Conservation (phyloP, 2,797 vertebrate genomes). For the Notoglanidium macrostoma region DNA sequence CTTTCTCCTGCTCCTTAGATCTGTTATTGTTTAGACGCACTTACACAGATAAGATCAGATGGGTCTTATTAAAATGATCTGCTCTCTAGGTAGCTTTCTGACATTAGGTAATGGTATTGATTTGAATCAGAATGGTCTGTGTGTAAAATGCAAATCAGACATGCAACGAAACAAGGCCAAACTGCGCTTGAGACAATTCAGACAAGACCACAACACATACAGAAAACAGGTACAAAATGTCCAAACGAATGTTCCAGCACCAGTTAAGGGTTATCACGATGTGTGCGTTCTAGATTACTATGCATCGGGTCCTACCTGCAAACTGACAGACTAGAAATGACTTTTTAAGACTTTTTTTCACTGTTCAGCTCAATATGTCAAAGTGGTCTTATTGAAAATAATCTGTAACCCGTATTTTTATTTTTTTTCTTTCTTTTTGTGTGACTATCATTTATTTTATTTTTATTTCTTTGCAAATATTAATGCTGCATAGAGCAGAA, state of each 20-base stretch:
- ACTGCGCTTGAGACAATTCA: slow-evolving; percentile 45
- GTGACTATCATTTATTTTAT: slow-evolving; percentile 61
- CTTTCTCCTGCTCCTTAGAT: slow-evolving; percentile 42
- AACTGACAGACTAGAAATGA: slow-evolving; percentile 53
- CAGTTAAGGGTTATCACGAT: slow-evolving; percentile 22
- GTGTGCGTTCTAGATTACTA: slow-evolving; percentile 75
- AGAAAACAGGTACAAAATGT: neutral
- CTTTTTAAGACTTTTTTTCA: slow-evolving; percentile 55
- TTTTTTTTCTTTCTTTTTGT: slow-evolving; percentile 61
- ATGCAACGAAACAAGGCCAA: slow-evolving; percentile 27
- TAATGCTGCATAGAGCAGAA: slow-evolving; percentile 68
- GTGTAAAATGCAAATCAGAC: neutral
- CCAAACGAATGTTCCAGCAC: slow-evolving; percentile 8
- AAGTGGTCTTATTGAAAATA: slow-evolving; percentile 80
- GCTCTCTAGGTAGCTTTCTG: slow-evolving; percentile 15
- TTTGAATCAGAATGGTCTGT: slow-evolving; percentile 10
- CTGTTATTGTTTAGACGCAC: slow-evolving; percentile 36
- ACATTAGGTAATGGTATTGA: neutral
- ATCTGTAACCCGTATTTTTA: slow-evolving; percentile 74
- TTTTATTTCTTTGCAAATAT: slow-evolving; percentile 75
- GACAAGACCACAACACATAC: slow-evolving; percentile 14
- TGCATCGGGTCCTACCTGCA: slow-evolving; percentile 79
- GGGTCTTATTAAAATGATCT: neutral
- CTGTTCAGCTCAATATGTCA: slow-evolving; percentile 65
- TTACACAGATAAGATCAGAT: slow-evolving; percentile 7